Evolutionary conservation across 2,888 invertebrate species (phyloP), one percentile per base, ranked within the genome.

Genomic region (Pocota personata): DNA sequence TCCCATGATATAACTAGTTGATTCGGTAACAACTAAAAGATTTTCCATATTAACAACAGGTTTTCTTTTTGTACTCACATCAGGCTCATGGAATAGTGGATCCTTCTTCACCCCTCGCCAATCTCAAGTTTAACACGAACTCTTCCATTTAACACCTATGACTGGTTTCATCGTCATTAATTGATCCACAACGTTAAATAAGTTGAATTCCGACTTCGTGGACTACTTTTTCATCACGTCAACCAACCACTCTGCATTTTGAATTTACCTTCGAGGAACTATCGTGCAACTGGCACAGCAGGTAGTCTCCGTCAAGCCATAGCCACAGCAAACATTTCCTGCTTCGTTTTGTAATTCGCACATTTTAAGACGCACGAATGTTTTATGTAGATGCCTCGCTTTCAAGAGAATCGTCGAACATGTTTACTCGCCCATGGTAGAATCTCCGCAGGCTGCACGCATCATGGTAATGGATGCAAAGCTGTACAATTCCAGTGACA

Each of bases 101-200:
- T 32, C 55, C 52, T 30, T 14, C 35, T 52, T 14, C 27, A n/a
- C 27, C 52, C n/a, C 52, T 37, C 16, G 58, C 10, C 37, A n/a
- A 16, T 19, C 24, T 37, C 66, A 67, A 50, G 50, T 67, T 69
- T 30, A 72, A 40, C 52, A 35, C 10, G 27, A 73, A 57, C 46
- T 64, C 64, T 64, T 75, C 55, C 64, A 43, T 40, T 75, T 75
- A 75, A 55, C 75, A 75, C 75, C 75, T 62, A 21, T 55, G 64
- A 55, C 64, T 43, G 35, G 64, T 55, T 64, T 43, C 55, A 57
- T 46, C 64, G 46, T 35, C 55, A 64, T 64, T 75, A 57, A 32
- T 52, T 64, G 55, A 52, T 75, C 75, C 50, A 43, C 73, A 57
- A 35, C 46, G 52, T 55, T 50, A 35, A 66, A 12, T 57, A 35